Evolutionary conservation across 2,888 invertebrate species (phyloP).

Genomic region (Lithophane semibrunnea): DNA sequence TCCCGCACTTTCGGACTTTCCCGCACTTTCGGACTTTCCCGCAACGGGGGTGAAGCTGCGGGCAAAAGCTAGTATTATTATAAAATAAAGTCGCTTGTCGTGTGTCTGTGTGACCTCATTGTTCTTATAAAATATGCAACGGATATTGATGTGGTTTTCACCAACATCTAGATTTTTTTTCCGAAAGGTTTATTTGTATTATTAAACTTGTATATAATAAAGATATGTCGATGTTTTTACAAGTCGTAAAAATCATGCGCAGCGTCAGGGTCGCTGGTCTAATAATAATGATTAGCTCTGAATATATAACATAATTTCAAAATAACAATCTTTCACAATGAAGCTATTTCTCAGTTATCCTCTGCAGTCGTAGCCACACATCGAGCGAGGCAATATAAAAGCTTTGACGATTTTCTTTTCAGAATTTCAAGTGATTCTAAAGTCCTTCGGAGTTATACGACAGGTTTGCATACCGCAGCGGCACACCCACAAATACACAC

Average conservation of each 20-base stretch:
- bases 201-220: not conserved
- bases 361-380: slow-evolving; percentile 71
- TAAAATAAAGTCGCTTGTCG: not conserved
- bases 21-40: too few species aligned
- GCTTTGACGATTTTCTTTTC: slow-evolving; percentile 89
- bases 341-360: slow-evolving; percentile 16
- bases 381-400: slow-evolving; percentile 85
- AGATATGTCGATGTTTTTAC: not conserved
- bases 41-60: too few species aligned
- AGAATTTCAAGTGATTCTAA: slow-evolving; percentile 88
- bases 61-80: not conserved
- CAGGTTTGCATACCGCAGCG: slow-evolving; percentile 72
- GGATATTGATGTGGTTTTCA: not conserved
- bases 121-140: not conserved
- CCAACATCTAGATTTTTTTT: not conserved
- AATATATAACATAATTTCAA: not conserved
- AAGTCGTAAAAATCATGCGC: not conserved
- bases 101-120: too few species aligned
- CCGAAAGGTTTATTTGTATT: not conserved
- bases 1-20: too few species aligned
- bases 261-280: not conserved
- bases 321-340: not conserved
- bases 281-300: not conserved
- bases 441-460: slow-evolving; percentile 82
- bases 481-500: slow-evolving; percentile 27